Percentiles rank a stretch among this genome's conserved stretches.
phyloP scores from a whole-genome alignment of 2,797 vertebrate species.

The Gallinago stenura region DNA sequence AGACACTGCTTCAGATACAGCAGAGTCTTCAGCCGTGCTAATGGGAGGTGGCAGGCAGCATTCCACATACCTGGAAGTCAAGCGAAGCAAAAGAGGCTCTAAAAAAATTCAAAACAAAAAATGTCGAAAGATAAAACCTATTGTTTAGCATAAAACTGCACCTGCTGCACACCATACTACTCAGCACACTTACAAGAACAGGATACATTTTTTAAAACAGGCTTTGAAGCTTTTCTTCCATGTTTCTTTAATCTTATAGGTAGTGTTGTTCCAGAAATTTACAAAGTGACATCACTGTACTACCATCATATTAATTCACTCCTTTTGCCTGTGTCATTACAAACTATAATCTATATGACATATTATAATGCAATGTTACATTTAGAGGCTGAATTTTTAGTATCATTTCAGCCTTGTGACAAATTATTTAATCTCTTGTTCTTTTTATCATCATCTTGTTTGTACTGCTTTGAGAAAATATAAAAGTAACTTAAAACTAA shows the following conservation, averaged over 20 bases:
- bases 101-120: not conserved
- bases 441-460: not conserved
- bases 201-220: not conserved
- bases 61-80: slow-evolving; percentile 53
- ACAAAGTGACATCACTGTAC: not conserved
- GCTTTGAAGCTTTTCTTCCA: not conserved
- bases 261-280: not conserved
- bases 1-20: slow-evolving; percentile 79
- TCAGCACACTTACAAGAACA: not conserved
- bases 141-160: not conserved
- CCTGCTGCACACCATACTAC: not conserved
- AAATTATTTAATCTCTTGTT: not conserved
- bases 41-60: slow-evolving; percentile 89
- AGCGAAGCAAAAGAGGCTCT: not conserved
- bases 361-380: not conserved
- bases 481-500: not conserved
- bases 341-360: not conserved
- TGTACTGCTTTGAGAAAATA: not conserved
- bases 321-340: not conserved
- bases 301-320: not conserved
- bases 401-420: not conserved
- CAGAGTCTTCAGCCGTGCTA: slow-evolving; percentile 80
- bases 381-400: not conserved
- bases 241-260: not conserved
- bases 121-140: not conserved